Percentiles rank a stretch among this genome's conserved stretches.
Evolutionary conservation across 2,797 vertebrate species (phyloP).

Genomic region (Sebastes iracundus): DNA sequence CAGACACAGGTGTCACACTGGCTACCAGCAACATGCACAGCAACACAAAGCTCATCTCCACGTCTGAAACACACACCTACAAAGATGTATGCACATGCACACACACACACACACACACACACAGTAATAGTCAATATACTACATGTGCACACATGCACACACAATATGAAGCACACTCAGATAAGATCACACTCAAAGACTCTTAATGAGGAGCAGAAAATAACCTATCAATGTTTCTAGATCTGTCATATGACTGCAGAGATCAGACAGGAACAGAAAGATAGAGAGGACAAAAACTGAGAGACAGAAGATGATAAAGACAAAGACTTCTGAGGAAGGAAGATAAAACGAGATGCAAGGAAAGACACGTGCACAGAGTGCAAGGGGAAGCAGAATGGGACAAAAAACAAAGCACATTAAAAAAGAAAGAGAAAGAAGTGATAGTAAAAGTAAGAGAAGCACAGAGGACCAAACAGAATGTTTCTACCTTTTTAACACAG

Average conservation of each 20-base stretch:
- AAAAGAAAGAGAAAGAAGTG: background rate
- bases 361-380: background rate
- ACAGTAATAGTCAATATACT: background rate
- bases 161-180: background rate
- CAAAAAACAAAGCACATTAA: background rate
- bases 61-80: constrained; percentile 42
- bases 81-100: background rate
- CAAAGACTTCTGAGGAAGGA: background rate
- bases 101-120: background rate
- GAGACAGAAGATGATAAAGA: background rate
- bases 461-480: background rate
- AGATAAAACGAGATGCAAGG: background rate
- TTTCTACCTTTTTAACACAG: constrained; percentile 32
- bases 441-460: background rate
- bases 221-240: background rate
- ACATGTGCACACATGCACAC: background rate
- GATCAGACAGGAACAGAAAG: background rate
- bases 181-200: background rate
- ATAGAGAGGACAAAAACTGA: background rate
- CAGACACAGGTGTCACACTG: constrained; percentile 35
- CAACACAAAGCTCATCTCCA: constrained; percentile 38
- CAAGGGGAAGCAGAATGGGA: background rate
- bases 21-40: constrained; percentile 32
- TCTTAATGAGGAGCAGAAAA: background rate
- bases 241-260: background rate